Conservation (phyloP, 2,888 invertebrate genomes). For the Caradrina clavipalpis region DNA sequence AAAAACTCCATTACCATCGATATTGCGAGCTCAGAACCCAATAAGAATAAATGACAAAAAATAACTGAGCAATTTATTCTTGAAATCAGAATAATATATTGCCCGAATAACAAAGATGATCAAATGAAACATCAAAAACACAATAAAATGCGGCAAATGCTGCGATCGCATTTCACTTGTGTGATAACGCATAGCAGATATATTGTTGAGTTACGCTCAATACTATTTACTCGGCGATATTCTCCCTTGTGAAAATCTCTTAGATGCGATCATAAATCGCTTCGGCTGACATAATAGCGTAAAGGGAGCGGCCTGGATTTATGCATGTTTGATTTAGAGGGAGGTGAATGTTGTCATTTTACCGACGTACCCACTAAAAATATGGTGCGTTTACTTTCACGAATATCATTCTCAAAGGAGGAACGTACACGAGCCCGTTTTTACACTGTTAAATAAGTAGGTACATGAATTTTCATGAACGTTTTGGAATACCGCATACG, state of each 20-base stretch:
- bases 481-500: slow-evolving; percentile 60
- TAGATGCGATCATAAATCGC: slow-evolving; percentile 89
- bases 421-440: slow-evolving; percentile 57
- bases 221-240: slow-evolving; percentile 84
- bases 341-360: slow-evolving; percentile 81
- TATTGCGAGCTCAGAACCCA: slow-evolving; percentile 28
- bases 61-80: slow-evolving; percentile 46
- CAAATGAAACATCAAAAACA: slow-evolving; percentile 62
- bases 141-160: slow-evolving; percentile 55
- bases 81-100: slow-evolving; percentile 55
- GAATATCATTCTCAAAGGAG: slow-evolving; percentile 71
- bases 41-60: slow-evolving; percentile 35
- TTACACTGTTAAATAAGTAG: slow-evolving; percentile 57
- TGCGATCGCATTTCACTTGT: slow-evolving; percentile 60
- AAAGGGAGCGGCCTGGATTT: slow-evolving; percentile 87
- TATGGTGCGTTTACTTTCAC: slow-evolving; percentile 72
- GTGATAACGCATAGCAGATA: slow-evolving; percentile 68
- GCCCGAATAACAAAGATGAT: slow-evolving; percentile 58
- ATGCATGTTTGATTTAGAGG: slow-evolving; percentile 88
- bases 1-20: slow-evolving; percentile 23
- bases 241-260: slow-evolving; percentile 86
- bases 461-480: slow-evolving; percentile 65
- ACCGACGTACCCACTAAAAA: slow-evolving; percentile 73
- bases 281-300: slow-evolving; percentile 89
- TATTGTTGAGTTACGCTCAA: slow-evolving; percentile 75